Evolutionary conservation across 2,888 invertebrate species (phyloP), one percentile per base, ranked within the genome.

Genomic region (Archips xylosteana): DNA sequence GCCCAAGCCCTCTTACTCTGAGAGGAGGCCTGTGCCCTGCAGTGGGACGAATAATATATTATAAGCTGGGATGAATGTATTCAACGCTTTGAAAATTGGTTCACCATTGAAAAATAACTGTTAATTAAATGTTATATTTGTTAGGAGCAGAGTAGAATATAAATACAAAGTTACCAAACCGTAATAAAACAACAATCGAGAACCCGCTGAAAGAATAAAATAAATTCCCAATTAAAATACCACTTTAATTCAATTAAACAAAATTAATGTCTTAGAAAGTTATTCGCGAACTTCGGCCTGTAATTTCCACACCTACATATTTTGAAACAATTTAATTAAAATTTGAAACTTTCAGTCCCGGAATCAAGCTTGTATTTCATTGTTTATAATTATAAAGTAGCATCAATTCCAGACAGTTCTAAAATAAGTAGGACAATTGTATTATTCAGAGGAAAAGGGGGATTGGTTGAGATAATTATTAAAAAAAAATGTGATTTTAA

Each of bases 261-360:
- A 59, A 68, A 32, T 63, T 12, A 57, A 59, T 13, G 67, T 49
- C 42, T 39, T 45, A 23, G 47, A 36, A 68, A 73, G 57, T 59
- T 63, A 36, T 59, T 39, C 32, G 32, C n/a, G 36, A 64, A 64
- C 49, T 45, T 39, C 10, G 15, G 12, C 47, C n/a, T 64, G 64
- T 60, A 69, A 69, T 64, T 69, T n/a, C n/a, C 49, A 59, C 64
- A 69, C 68, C 64, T 64, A 68, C 57, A 57, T 47, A 36, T 57
- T 64, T 45, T 63, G 15, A 23, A 49, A 64, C 64, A 73, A 64
- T 64, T 64, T 69, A 69, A 73, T 73, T 73, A 60, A 69, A 63
- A 59, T 69, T 32, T n/a, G 2, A 45, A 73, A 73, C 69, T 73
- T 71, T 34, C 32, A 32, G 39, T 12, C 34, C 45, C 32, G 34